Percentiles rank a stretch among this genome's conserved stretches.
Evolutionary conservation across 2,797 vertebrate genomes (phyloP).

Genomic region (Spheniscus humboldti): DNA sequence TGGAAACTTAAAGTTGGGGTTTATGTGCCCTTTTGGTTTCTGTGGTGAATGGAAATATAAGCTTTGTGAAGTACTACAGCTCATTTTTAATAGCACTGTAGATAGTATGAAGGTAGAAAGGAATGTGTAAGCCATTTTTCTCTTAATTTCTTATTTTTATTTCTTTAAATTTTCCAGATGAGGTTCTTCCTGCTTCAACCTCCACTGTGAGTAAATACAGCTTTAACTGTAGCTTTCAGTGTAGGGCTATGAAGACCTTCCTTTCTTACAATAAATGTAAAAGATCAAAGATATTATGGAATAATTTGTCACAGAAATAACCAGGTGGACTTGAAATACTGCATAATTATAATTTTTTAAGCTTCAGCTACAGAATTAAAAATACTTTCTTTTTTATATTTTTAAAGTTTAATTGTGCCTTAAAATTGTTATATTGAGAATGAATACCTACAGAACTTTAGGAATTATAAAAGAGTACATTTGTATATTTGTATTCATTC

Average conservation of each 20-base stretch:
- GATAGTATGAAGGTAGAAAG: neutral
- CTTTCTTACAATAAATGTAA: neutral
- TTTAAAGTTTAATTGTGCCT: neutral
- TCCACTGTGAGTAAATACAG: neutral
- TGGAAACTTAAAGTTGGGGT: neutral
- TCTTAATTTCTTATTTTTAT: neutral
- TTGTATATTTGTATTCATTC: neutral
- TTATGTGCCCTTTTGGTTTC: neutral
- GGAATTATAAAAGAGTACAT: neutral
- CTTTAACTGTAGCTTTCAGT: neutral
- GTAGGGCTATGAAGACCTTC: neutral
- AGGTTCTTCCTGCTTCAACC: neutral
- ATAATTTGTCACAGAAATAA: neutral
- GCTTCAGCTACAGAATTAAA: neutral
- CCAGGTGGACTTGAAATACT: neutral
- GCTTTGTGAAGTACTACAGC: neutral
- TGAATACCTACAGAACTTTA: neutral
- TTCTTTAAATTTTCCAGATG: neutral
- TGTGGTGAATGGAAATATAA: neutral
- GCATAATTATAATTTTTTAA: neutral
- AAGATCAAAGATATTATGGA: neutral
- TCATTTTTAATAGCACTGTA: neutral
- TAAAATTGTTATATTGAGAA: neutral
- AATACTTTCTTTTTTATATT: neutral
- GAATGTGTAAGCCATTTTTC: neutral